phyloP scores from a whole-genome alignment of 2,113 vertebrate species.

The Bostrychus sinensis region DNA sequence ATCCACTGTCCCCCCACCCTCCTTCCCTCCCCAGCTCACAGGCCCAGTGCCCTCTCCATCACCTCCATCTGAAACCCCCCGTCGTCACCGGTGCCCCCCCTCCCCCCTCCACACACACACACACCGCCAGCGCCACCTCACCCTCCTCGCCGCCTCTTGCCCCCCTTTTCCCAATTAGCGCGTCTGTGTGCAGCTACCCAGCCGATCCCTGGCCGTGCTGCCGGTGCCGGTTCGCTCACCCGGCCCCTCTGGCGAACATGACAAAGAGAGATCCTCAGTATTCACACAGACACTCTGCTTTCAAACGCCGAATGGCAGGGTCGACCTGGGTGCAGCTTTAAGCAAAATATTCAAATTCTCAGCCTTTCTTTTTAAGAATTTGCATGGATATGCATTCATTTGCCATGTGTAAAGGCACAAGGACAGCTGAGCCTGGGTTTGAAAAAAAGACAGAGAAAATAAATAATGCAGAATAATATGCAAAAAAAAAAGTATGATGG shows the following conservation, averaged over 20 bases:
- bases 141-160: constrained; percentile 61
- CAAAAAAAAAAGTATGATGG: constrained; percentile 63
- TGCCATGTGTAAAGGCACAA: constrained; percentile 77
- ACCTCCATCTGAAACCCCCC: constrained; percentile 68
- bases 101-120: constrained; percentile 57
- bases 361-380: constrained; percentile 77
- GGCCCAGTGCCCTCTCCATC: constrained; percentile 67
- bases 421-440: constrained; percentile 78
- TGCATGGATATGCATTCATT: constrained; percentile 83
- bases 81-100: constrained; percentile 63
- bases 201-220: constrained; percentile 76
- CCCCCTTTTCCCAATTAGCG: constrained; percentile 82
- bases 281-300: constrained; percentile 76
- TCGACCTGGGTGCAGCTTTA: constrained; percentile 78
- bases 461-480: constrained; percentile 69
- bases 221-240: constrained; percentile 72
- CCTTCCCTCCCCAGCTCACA: constrained; percentile 50
- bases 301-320: constrained; percentile 77
- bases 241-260: constrained; percentile 79
- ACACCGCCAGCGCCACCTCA: constrained; percentile 66
- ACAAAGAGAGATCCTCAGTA: constrained; percentile 78
- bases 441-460: constrained; percentile 50
- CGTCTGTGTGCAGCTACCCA: constrained; percentile 76
- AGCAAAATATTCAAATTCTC: constrained; percentile 80
- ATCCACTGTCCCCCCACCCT: constrained; percentile 52